These are phyloP conservation scores for Chaetoderma sp. DNA, from an alignment of 2,888 invertebrate species.

Conservation along the genomic window DNA sequence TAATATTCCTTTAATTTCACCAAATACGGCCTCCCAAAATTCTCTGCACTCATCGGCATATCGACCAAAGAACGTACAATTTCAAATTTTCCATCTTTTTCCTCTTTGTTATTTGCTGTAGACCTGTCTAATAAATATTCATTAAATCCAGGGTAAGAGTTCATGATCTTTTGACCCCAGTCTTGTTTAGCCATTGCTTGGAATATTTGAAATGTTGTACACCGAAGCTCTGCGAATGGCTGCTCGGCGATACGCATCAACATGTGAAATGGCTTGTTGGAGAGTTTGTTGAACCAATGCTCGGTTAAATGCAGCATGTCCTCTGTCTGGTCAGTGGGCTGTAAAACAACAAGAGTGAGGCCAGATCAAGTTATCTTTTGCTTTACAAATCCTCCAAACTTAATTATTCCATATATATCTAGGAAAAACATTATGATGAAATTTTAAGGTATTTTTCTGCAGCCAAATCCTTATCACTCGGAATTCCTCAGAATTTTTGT, in stretches of 20 bases:
- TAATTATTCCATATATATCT: too few relatives aligned
- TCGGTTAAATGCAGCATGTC: conserved; percentile 72
- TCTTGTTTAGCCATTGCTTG: conserved; percentile 77
- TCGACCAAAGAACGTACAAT: conserved; percentile 74
- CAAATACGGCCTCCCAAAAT: conserved; percentile 76
- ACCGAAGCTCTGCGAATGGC: conserved; percentile 84
- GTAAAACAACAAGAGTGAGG: conserved; percentile 21
- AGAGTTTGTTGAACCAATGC: conserved; percentile 76
- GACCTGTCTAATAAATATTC: conserved; percentile 85
- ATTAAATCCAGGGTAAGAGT: conserved; percentile 79
- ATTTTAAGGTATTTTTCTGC: neutral
- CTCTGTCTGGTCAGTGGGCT: conserved; percentile 69
- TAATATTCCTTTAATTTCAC: conserved; percentile 79
- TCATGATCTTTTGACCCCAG: conserved; percentile 85
- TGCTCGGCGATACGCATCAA: conserved; percentile 78
- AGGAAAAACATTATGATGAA: neutral
- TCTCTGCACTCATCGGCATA: conserved; percentile 65
- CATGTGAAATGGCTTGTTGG: conserved; percentile 74
- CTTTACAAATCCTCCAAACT: too few relatives aligned
- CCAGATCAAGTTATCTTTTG: neutral
- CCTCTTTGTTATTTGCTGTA: conserved; percentile 78
- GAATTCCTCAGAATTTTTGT: too few relatives aligned
- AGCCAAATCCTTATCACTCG: too few relatives aligned
- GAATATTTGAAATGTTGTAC: conserved; percentile 78
- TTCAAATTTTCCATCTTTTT: conserved; percentile 81